Base-by-base conservation (phyloP, 1,140 invertebrate genomes). In the Globodera rostochiensis region DNA sequence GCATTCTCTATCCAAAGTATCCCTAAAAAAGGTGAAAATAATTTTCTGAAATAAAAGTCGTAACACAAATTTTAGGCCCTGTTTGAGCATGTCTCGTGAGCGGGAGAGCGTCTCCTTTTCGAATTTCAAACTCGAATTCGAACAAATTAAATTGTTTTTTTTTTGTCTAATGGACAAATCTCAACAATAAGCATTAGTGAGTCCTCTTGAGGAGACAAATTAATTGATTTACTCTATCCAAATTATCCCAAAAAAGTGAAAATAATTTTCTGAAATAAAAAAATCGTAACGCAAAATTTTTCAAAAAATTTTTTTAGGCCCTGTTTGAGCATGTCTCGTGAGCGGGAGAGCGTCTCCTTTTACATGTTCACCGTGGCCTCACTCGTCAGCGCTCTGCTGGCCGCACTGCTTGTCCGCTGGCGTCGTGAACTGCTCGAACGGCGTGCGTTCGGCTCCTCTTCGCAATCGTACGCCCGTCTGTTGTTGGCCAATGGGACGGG, bases 361-460 rank as follows among this genome's bases (percentile, higher is more conserved):
- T 76, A 76, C 46, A 76, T 66, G 8, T 76, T 76, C 46, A 36
- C 36, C 13, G 45, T 57, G 36, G 50, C 50, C 2, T 60, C 74
- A 9, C n/a, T 76, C 36, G 6, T n/a, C 5, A 46, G 74, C 7
- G 21, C 49, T 76, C 0, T 36, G 46, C 15, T 13, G 57, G 21
- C 25, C n/a, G 57, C 57, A 19, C 57, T 66, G 45, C n/a, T 57
- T 47, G 74, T 60, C 4, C 57, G n/a, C 36, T 76, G 74, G 74
- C 57, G 74, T 45, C 50, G 74, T 21, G 74, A 76, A 76, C 66
- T 76, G 11, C 19, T 76, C 36, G 74, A 76, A n/a, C 74, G 66
- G 66, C 74, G 74, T 2, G 19, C 47, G 36, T 76, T 76, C 53
- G 74, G 74, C 57, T 64, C 57, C 13, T 64, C 57, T 11, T 13